phyloP scores from a whole-genome alignment of 2,113 vertebrate species.

The Salvelinus fontinalis region DNA sequence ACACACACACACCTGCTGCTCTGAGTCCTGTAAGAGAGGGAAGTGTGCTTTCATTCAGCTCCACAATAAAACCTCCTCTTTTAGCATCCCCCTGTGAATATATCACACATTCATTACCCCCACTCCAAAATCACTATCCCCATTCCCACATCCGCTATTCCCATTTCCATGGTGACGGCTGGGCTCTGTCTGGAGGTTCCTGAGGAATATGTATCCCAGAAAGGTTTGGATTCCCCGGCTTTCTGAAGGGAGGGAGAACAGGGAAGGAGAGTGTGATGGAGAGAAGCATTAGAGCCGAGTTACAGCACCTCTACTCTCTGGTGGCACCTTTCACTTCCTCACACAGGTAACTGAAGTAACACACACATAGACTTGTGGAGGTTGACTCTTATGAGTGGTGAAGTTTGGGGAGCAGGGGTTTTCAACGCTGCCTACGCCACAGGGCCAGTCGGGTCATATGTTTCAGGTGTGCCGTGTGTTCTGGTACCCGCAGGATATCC shows the following conservation, averaged over 20 bases:
- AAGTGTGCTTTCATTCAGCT: constrained; percentile 56
- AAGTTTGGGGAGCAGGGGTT: too few species aligned
- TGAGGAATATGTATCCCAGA: not conserved
- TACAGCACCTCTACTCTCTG: not conserved
- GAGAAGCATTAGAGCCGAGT: not conserved
- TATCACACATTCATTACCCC: constrained; percentile 28
- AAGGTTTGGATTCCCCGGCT: not conserved
- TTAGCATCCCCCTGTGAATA: constrained; percentile 2
- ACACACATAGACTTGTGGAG: too few species aligned
- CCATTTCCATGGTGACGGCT: constrained; percentile 26
- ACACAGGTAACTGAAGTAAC: not conserved
- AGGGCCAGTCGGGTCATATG: too few species aligned
- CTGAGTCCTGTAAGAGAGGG: constrained; percentile 53
- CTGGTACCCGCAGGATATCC: constrained; percentile 17
- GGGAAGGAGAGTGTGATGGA: not conserved
- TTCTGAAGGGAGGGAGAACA: not conserved
- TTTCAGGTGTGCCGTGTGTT: constrained; percentile 10
- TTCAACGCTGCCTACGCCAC: too few species aligned
- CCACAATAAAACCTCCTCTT: constrained; percentile 42
- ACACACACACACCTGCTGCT: constrained; percentile 1
- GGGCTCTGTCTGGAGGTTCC: not conserved
- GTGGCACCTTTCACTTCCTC: not conserved
- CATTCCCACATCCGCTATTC: constrained; percentile 41
- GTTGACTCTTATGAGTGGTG: too few species aligned
- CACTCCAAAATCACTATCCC: constrained; percentile 29